phyloP scores from a whole-genome alignment of 2,888 invertebrate genomes.

The Teleogryllus oceanicus region DNA sequence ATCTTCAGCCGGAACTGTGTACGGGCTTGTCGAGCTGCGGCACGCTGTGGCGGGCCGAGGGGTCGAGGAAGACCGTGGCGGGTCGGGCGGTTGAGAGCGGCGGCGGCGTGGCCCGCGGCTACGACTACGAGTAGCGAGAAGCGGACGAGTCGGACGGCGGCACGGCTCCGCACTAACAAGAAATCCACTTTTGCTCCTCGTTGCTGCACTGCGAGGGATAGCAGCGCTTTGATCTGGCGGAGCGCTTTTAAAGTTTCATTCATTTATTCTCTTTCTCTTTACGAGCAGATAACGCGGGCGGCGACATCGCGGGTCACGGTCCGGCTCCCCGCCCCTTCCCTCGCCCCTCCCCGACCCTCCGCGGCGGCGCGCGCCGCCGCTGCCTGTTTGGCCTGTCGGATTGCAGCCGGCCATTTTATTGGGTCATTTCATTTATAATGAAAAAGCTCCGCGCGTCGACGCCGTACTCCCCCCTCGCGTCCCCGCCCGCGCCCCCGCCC shows the following conservation, averaged over 20 bases:
- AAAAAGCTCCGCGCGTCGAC: not conserved
- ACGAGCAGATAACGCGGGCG: conserved; percentile 1
- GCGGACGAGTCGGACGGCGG: not conserved
- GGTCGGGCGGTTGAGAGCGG: not conserved
- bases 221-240: not conserved
- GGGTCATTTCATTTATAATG: not conserved
- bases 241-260: not conserved
- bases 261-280: conserved; percentile 18
- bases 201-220: not conserved
- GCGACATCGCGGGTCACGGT: not conserved
- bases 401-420: conserved; percentile 11
- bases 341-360: not conserved
- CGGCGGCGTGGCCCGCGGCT: not conserved
- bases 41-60: not conserved
- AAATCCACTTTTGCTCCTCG: not conserved
- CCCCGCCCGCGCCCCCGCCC: not conserved
- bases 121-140: not conserved
- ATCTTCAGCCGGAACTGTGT: not conserved
- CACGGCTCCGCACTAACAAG: not conserved
- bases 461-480: not conserved
- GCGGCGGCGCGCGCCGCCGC: not conserved
- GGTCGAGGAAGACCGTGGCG: not conserved
- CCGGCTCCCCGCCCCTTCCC: not conserved
- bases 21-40: not conserved
- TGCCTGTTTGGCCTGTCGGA: not conserved